These are phyloP conservation scores for Cebus imitator DNA, from an alignment of 2,113 vertebrate genomes.

Conservation along the genomic window DNA sequence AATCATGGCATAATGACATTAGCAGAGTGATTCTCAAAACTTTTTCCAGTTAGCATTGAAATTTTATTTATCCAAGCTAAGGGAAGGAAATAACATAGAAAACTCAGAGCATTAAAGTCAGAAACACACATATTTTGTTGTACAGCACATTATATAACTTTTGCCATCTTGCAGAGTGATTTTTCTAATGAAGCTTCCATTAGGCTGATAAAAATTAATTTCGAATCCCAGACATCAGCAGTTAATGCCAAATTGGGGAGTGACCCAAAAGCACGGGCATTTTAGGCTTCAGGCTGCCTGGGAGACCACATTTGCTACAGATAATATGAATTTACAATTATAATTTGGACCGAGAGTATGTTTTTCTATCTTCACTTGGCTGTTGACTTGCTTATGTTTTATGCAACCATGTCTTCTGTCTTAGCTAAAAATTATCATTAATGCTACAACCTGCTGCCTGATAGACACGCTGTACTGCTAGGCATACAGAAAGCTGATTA, in stretches of 20 bases:
- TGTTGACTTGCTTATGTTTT: background rate
- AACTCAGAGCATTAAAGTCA: background rate
- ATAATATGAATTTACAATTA: background rate
- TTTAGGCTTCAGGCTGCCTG: background rate
- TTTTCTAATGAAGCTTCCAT: background rate
- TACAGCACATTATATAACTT: background rate
- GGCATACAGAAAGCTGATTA: background rate
- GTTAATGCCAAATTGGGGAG: background rate
- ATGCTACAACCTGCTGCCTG: background rate
- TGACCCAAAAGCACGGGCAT: constrained; percentile 20
- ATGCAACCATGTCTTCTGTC: background rate
- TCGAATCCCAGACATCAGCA: background rate
- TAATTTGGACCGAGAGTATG: background rate
- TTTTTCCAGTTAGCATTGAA: background rate
- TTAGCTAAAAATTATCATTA: background rate
- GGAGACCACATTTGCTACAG: constrained; percentile 7
- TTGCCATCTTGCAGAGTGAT: background rate
- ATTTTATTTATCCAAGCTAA: background rate
- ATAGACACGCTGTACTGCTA: background rate
- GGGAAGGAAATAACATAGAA: background rate
- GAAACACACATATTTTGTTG: background rate
- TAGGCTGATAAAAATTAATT: background rate
- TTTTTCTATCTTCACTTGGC: constrained; percentile 48
- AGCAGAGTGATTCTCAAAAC: background rate
- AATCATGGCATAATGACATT: constrained; percentile 22